Percentiles rank a stretch among this genome's conserved stretches.
These are phyloP conservation scores for Morelia viridis DNA, from an alignment of 2,797 vertebrate genomes.

Conservation along the genomic window DNA sequence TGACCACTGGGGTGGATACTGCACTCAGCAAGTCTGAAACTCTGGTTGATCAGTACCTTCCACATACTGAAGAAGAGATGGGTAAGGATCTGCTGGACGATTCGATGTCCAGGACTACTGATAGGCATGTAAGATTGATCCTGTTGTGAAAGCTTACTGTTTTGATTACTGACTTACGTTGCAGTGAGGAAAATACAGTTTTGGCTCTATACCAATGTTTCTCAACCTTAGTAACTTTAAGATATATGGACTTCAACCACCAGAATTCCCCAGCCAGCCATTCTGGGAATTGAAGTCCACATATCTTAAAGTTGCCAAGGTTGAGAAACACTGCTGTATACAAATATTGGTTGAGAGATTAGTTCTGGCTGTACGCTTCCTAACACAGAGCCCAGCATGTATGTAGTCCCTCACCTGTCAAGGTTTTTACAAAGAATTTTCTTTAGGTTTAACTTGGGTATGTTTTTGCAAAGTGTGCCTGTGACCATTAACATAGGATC, in stretches of 20 bases:
- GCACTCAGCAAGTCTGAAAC: slow-evolving; percentile 85
- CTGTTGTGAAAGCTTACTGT: neutral
- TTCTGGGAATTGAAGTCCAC: neutral
- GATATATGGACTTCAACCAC: neutral
- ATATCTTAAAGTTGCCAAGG: neutral
- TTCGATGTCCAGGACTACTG: neutral
- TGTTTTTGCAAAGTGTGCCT: neutral
- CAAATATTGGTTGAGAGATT: neutral
- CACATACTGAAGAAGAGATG: slow-evolving; percentile 82
- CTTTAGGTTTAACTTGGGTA: neutral
- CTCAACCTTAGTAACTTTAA: neutral
- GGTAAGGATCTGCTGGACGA: slow-evolving; percentile 72
- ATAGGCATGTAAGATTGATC: neutral
- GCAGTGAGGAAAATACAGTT: neutral
- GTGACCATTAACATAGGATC: neutral
- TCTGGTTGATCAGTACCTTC: slow-evolving; percentile 89
- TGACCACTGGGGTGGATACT: slow-evolving; percentile 83
- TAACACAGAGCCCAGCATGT: neutral
- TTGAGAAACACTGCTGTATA: neutral
- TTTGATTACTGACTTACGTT: neutral
- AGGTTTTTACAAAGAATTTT: neutral
- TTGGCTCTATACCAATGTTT: neutral
- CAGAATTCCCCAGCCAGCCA: neutral
- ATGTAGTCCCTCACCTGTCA: neutral
- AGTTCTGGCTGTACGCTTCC: neutral